A percentile compares a stretch with the other conserved stretches of the same genome.
These are phyloP conservation scores for Raja brachyura DNA, from an alignment of 2,113 vertebrate genomes.

Conservation along the genomic window DNA sequence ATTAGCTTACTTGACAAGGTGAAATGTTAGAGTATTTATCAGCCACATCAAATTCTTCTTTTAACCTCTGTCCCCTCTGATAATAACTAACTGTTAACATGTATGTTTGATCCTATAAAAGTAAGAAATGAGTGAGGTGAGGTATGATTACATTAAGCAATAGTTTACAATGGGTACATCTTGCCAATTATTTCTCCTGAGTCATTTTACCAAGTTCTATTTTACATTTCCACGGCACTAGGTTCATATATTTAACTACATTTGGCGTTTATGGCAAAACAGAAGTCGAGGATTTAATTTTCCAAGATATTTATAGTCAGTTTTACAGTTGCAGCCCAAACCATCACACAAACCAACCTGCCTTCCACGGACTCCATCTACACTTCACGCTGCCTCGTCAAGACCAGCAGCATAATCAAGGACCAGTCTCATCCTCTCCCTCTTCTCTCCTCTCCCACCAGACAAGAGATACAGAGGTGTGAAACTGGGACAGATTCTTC, in stretches of 20 bases:
- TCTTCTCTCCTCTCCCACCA: too few relatives aligned
- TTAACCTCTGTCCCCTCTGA: not conserved
- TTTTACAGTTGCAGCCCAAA: not conserved
- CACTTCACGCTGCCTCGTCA: too few relatives aligned
- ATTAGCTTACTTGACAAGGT: conserved; percentile 20
- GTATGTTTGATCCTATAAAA: not conserved
- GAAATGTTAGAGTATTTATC: not conserved
- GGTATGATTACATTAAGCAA: not conserved
- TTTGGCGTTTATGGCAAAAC: not conserved
- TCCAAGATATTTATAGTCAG: not conserved
- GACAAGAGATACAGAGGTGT: too few relatives aligned
- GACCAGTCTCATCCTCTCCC: too few relatives aligned
- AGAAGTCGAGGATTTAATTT: not conserved
- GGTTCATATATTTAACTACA: not conserved
- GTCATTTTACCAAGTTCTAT: not conserved
- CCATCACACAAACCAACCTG: too few relatives aligned
- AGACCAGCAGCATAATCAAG: too few relatives aligned
- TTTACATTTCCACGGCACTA: not conserved
- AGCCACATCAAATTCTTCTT: not conserved
- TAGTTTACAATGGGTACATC: not conserved
- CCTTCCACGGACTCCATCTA: too few relatives aligned
- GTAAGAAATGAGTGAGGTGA: not conserved
- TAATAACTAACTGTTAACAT: not conserved
- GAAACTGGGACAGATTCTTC: too few relatives aligned
- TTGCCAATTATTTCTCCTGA: not conserved